A percentile compares a stretch with the other conserved stretches of the same genome.
Conservation (phyloP, 2,888 invertebrate genomes). For the Hyposoter didymator region DNA sequence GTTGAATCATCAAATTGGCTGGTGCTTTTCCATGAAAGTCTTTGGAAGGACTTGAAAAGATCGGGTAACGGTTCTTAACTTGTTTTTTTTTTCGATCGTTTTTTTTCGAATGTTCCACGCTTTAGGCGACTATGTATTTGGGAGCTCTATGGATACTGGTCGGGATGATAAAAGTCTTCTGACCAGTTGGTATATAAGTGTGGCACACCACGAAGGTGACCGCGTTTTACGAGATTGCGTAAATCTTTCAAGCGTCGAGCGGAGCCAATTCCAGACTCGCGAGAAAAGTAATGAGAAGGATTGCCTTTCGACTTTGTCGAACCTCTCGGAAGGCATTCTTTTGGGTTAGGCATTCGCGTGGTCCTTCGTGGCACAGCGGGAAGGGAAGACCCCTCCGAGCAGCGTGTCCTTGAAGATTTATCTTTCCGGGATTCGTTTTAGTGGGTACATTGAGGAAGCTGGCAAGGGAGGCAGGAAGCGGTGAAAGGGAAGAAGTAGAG, state of each 20-base stretch:
- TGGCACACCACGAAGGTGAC: constrained; percentile 37
- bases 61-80: no score
- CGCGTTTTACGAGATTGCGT: constrained; percentile 68
- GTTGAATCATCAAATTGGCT: not conserved
- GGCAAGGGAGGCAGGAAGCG: constrained; percentile 16
- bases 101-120: not conserved
- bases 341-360: constrained; percentile 9
- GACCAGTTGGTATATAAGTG: not conserved
- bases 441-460: constrained; percentile 13
- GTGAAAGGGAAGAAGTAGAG: constrained; percentile 2
- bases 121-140: not conserved
- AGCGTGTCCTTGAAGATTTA: constrained; percentile 53
- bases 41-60: no score
- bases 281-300: not conserved
- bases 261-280: constrained; percentile 19
- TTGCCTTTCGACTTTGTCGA: constrained; percentile 34
- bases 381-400: constrained; percentile 25
- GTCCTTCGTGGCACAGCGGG: not conserved
- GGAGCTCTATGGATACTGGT: not conserved
- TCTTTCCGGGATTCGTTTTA: constrained; percentile 30
- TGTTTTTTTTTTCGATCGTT: no score
- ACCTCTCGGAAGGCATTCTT: constrained; percentile 5
- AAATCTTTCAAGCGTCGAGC: constrained; percentile 62
- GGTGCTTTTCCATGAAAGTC: no score
- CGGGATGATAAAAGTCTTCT: constrained; percentile 20